phyloP scores from a whole-genome alignment of 2,797 vertebrate genomes.

The Spheniscus humboldti region DNA sequence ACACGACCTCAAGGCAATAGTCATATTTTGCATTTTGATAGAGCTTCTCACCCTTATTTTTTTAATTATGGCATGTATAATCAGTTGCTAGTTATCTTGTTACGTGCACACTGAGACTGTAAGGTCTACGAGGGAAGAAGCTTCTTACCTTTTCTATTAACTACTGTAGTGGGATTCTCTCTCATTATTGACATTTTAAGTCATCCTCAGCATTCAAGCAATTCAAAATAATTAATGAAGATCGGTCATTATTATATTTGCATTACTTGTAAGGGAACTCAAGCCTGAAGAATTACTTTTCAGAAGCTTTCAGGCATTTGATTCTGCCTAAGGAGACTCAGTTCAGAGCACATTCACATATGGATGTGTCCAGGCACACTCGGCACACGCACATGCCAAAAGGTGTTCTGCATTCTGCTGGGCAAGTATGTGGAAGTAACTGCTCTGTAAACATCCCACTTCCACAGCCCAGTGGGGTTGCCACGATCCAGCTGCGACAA shows the following conservation, averaged over 20 bases:
- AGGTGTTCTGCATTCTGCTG: background rate
- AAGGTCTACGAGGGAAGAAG: background rate
- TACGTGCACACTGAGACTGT: background rate
- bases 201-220: background rate
- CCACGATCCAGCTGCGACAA: background rate
- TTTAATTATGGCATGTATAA: fast-evolving
- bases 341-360: background rate
- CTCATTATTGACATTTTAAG: background rate
- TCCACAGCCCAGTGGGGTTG: background rate
- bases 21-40: background rate
- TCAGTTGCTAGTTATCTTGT: background rate
- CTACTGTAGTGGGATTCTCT: background rate
- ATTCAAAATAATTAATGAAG: background rate
- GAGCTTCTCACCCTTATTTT: background rate
- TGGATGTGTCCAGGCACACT: background rate
- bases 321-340: background rate
- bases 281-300: background rate
- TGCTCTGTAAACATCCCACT: background rate
- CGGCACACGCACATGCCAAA: background rate
- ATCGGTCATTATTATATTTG: background rate
- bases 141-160: background rate
- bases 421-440: background rate
- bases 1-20: background rate
- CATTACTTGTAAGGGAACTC: background rate
- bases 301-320: background rate